These are phyloP conservation scores for Elysia chlorotica DNA, from an alignment of 1,140 invertebrate genomes.

Conservation along the genomic window DNA sequence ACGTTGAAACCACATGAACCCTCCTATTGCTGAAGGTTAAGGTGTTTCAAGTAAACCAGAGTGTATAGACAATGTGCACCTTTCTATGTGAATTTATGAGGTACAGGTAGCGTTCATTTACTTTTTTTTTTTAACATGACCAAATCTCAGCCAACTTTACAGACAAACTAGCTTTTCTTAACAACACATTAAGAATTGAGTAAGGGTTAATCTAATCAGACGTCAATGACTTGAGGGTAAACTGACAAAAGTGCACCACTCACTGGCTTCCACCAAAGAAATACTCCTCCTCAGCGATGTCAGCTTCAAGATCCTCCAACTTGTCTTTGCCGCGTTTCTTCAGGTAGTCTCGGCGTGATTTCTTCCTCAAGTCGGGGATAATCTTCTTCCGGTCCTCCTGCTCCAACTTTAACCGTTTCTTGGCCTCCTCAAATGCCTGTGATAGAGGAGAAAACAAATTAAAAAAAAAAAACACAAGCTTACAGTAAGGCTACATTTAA, in stretches of 20 bases:
- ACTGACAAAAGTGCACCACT: constrained; percentile 60
- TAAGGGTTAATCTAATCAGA: too few species aligned
- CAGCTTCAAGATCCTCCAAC: constrained; percentile 91
- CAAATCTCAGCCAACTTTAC: too few species aligned
- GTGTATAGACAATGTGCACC: too few species aligned
- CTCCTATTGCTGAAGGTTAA: too few species aligned
- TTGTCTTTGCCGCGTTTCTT: constrained; percentile 96
- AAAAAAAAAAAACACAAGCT: not conserved
- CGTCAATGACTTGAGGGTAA: too few species aligned
- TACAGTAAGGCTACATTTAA: not conserved
- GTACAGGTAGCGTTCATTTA: too few species aligned
- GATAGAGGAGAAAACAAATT: constrained; percentile 72
- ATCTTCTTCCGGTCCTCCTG: constrained; percentile 80
- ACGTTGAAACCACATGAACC: too few species aligned
- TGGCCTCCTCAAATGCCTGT: constrained; percentile 88
- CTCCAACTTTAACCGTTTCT: constrained; percentile 82
- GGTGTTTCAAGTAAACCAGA: too few species aligned
- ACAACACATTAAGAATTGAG: too few species aligned
- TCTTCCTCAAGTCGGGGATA: constrained; percentile 83
- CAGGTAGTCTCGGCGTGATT: constrained; percentile 92
- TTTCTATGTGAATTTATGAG: too few species aligned
- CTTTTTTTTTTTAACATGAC: too few species aligned
- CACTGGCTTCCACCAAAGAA: constrained; percentile 87
- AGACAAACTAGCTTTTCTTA: too few species aligned
- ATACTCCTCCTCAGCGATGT: constrained; percentile 96